These are phyloP conservation scores for Daubentonia madagascariensis DNA, from an alignment of 2,113 vertebrate genomes.

Conservation along the genomic window DNA sequence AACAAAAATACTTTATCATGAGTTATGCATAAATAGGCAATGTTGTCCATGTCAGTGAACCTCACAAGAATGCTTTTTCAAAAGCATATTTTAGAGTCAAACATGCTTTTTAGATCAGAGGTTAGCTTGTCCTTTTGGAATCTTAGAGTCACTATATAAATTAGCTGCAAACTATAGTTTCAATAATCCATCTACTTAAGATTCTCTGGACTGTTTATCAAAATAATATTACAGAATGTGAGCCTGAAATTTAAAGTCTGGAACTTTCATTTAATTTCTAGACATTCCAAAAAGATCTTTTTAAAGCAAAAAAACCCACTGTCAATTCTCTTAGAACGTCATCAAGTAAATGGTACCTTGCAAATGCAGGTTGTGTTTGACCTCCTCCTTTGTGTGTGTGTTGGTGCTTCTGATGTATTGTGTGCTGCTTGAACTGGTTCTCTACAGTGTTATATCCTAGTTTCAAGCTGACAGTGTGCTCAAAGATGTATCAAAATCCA, in stretches of 20 bases:
- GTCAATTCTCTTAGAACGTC: neutral
- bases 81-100: neutral
- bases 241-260: neutral
- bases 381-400: neutral
- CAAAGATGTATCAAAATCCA: neutral
- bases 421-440: neutral
- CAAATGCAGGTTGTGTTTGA: neutral
- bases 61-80: neutral
- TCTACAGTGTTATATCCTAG: neutral
- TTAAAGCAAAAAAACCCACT: rapidly evolving
- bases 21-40: neutral
- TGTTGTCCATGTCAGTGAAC: neutral
- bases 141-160: neutral
- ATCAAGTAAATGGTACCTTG: neutral
- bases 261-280: neutral
- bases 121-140: neutral
- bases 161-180: neutral
- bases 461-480: neutral
- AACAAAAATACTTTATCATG: neutral
- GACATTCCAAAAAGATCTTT: neutral
- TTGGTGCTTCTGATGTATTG: rapidly evolving
- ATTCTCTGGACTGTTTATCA: neutral
- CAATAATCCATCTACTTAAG: neutral
- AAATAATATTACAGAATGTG: neutral
- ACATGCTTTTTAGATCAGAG: neutral